Evolutionary conservation across 2,113 vertebrate species (phyloP).

Genomic region (Antennarius striatus): DNA sequence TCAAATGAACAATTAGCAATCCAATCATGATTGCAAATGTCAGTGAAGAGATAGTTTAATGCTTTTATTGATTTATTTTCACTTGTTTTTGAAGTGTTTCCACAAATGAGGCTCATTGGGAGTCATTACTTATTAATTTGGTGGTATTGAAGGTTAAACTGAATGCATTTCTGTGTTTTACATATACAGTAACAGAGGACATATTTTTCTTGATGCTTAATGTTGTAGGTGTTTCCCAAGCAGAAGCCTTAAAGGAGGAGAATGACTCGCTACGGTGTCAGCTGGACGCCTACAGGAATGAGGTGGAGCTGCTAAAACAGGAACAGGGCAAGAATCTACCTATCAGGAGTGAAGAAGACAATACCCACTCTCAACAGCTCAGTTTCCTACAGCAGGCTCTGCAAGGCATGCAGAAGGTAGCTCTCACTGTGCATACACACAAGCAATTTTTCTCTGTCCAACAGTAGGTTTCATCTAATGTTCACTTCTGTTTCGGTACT

Average conservation of each 20-base stretch:
- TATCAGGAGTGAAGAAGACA: conserved; percentile 84
- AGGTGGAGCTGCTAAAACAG: conserved; percentile 94
- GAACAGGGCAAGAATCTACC: conserved; percentile 88
- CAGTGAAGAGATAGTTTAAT: too few relatives aligned
- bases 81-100: too few relatives aligned
- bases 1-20: too few relatives aligned
- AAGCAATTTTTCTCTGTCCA: background rate
- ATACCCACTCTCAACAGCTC: conserved; percentile 90
- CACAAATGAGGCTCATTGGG: too few relatives aligned
- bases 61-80: too few relatives aligned
- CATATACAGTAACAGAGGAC: background rate
- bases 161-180: too few relatives aligned
- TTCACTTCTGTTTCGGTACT: background rate
- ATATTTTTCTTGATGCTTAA: background rate
- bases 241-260: conserved; percentile 92
- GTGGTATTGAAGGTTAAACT: too few relatives aligned
- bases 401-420: conserved; percentile 97
- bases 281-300: conserved; percentile 93
- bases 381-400: conserved; percentile 94
- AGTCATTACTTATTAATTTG: too few relatives aligned
- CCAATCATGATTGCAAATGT: too few relatives aligned
- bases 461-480: background rate
- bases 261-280: conserved; percentile 97
- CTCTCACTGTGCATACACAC: background rate
- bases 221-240: conserved; percentile 80